These are phyloP conservation scores for Pomacea canaliculata DNA, from an alignment of 2,888 invertebrate genomes.

Conservation along the genomic window DNA sequence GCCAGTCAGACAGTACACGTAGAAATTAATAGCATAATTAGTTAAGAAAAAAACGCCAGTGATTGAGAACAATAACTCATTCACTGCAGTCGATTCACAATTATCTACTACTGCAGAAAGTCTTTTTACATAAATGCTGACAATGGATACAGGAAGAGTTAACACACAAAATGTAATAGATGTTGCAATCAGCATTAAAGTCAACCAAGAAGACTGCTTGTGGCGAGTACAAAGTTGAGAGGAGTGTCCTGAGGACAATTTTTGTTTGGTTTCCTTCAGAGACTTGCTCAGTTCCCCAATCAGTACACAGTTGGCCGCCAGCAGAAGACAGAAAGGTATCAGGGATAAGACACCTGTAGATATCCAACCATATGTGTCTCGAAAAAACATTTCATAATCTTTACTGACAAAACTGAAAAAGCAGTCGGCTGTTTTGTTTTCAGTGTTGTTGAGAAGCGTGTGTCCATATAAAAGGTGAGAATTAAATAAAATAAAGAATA, in stretches of 20 bases:
- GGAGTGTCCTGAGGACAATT: neutral
- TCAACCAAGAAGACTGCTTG: neutral
- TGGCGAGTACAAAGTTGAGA: neutral
- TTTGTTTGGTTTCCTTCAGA: conserved; percentile 2
- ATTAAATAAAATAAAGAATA: neutral
- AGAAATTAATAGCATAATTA: conserved; percentile 16
- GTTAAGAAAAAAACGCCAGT: neutral
- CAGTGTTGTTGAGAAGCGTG: neutral
- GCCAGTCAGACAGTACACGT: conserved; percentile 13
- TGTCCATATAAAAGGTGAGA: conserved; percentile 10
- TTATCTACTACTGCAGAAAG: neutral
- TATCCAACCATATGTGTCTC: conserved; percentile 1
- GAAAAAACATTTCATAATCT: conserved; percentile 9
- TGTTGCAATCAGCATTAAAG: too few species aligned
- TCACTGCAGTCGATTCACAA: neutral
- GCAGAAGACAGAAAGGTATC: conserved; percentile 8
- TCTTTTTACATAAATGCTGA: too few species aligned
- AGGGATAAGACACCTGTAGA: neutral
- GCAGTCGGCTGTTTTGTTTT: neutral
- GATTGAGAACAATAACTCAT: neutral
- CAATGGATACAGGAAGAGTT: neutral
- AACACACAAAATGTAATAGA: neutral
- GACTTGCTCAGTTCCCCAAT: neutral
- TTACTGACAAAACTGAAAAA: neutral
- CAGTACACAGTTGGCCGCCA: conserved; percentile 9